Percentiles rank a stretch among this genome's conserved stretches.
Conservation (phyloP, 2,888 invertebrate species). For the Agonum fuliginosum region DNA sequence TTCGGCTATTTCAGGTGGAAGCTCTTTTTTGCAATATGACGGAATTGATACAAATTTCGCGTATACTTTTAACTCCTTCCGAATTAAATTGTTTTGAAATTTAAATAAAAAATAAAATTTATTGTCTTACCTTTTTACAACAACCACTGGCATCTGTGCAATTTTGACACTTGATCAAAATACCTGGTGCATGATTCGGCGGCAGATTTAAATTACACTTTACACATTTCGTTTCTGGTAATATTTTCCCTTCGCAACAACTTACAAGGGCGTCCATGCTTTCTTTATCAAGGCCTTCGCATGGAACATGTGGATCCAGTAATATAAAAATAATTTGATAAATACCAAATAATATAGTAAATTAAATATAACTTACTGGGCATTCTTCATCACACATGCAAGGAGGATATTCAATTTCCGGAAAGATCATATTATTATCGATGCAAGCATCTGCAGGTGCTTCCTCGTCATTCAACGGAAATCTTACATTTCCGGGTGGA, state of each 20-base stretch:
- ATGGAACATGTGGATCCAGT: conserved; percentile 49
- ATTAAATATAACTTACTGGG: neutral
- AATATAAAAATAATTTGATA: conserved; percentile 19
- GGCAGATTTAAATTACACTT: conserved; percentile 69
- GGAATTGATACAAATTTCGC: conserved; percentile 43
- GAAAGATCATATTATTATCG: neutral
- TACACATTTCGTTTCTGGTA: conserved; percentile 66
- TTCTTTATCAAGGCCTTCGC: conserved; percentile 18
- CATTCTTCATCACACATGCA: neutral
- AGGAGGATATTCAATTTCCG: conserved; percentile 5
- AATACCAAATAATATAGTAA: neutral
- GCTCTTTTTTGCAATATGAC: conserved; percentile 24
- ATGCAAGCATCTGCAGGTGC: neutral
- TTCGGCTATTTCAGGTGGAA: too few species aligned
- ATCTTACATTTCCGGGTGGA: conserved; percentile 62
- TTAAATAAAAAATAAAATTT: neutral
- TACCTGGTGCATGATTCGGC: conserved; percentile 66
- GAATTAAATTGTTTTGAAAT: conserved; percentile 10
- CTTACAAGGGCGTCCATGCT: conserved; percentile 7
- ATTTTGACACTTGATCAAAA: conserved; percentile 63
- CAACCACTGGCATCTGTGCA: conserved; percentile 17
- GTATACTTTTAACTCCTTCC: conserved; percentile 21
- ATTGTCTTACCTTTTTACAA: conserved; percentile 26
- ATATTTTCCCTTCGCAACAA: conserved; percentile 55
- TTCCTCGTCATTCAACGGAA: conserved; percentile 64